Evolutionary conservation across 2,113 vertebrate species (phyloP), one percentile per base, ranked within the genome.

Genomic region (Heteronetta atricapilla): DNA sequence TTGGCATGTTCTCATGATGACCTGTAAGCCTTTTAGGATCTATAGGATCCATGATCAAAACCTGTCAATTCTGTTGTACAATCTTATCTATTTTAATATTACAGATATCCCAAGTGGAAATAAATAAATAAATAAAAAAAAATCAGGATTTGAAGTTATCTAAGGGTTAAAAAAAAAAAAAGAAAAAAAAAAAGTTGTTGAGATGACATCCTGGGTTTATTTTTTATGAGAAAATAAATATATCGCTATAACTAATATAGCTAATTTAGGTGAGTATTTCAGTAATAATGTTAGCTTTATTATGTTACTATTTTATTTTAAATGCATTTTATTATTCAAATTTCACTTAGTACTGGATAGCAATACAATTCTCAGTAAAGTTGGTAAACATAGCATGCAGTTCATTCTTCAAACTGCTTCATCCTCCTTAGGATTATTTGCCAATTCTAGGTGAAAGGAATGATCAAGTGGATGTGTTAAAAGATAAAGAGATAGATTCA

Each of bases 391-490:
- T 60, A 89, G 46, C 56, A 56, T n/a, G 14, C 33, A 77, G 33
- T 88, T 90, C 22, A 31, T 82, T 85, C 42, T 26, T 88, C 42
- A 73, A n/a, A 63, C 9, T 73, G 28, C 14, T 58, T 93, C 10
- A 68, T 90, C 42, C 29, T 86, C 13, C 48, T 22, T 68, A 56
- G 50, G 50, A 88, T 82, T 82, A 85, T 85, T 85, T 92, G 59
- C 59, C 89, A 88, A 93, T 75, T 66, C 34, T 34, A 85, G 59
- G 69, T 68, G 5, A 81, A 91, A 93, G 90, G 74, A 55, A 76
- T 84, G 64, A 74, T 78, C 80, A 44, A 89, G n/a, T 64, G 36
- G 69, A 81, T 50, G 34, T 85, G 29, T 85, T 84, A 78, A 79
- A 90, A 90, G 55, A 36, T 23, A 79, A 34, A 10, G 9, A 26